These are phyloP conservation scores for Takifugu rubripes DNA, from an alignment of 2,797 vertebrate genomes.

Conservation along the genomic window DNA sequence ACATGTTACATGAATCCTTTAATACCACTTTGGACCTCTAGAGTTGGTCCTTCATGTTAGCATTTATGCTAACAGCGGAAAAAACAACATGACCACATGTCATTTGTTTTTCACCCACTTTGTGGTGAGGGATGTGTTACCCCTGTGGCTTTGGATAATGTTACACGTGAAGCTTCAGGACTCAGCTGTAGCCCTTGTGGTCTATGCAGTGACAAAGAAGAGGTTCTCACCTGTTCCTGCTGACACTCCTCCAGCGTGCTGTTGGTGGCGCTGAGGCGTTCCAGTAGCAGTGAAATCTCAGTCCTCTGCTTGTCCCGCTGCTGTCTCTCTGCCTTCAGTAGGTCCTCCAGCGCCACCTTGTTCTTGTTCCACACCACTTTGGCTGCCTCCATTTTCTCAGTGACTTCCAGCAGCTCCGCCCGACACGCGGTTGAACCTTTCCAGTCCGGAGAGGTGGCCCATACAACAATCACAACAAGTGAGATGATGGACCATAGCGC, in stretches of 20 bases:
- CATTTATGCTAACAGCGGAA: too few species aligned
- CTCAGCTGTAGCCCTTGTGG: too few species aligned
- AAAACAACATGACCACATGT: too few species aligned
- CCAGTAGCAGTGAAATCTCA: slow-evolving; percentile 27
- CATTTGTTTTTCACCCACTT: too few species aligned
- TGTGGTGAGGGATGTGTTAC: too few species aligned
- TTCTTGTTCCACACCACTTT: slow-evolving; percentile 44
- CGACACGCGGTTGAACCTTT: slow-evolving; percentile 61
- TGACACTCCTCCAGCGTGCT: slow-evolving; percentile 48
- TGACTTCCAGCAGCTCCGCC: slow-evolving; percentile 31
- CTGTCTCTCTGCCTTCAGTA: slow-evolving; percentile 31
- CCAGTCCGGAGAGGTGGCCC: slow-evolving; percentile 71
- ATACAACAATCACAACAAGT: slow-evolving; percentile 72
- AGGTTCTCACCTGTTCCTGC: slow-evolving; percentile 57
- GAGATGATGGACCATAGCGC: slow-evolving; percentile 70
- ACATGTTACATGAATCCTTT: too few species aligned
- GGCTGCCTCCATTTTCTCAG: slow-evolving; percentile 35
- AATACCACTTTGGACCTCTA: too few species aligned
- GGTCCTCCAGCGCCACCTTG: slow-evolving; percentile 58
- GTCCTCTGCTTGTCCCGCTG: slow-evolving; percentile 20
- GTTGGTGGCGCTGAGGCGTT: slow-evolving; percentile 45
- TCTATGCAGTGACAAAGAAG: too few species aligned
- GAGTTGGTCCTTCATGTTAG: too few species aligned
- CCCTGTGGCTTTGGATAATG: too few species aligned
- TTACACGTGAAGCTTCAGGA: too few species aligned